Evolutionary conservation across 2,888 invertebrate genomes (phyloP).

Genomic region (Octodonta nipae): DNA sequence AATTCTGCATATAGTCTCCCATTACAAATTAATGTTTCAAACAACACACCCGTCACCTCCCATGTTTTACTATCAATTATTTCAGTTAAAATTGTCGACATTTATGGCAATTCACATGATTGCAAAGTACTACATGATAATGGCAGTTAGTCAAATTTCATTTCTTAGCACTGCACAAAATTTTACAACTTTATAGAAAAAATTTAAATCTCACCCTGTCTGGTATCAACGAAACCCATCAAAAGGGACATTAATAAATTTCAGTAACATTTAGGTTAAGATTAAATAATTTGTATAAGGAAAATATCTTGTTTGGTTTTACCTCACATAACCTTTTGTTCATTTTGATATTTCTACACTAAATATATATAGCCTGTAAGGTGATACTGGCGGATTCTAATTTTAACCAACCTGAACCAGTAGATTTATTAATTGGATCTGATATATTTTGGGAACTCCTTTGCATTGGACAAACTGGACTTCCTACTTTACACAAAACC

Average conservation of each 20-base stretch:
- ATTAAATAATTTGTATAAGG: background rate
- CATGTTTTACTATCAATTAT: background rate
- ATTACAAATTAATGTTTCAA: background rate
- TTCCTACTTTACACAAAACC: constrained; percentile 7
- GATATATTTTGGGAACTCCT: constrained; percentile 4
- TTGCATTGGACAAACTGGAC: constrained; percentile 5
- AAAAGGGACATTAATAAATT: background rate
- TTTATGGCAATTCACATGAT: background rate
- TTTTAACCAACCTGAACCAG: constrained; percentile 4
- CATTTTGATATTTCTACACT: background rate
- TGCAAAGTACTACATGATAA: background rate
- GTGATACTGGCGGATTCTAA: constrained; percentile 5
- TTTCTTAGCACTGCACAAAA: background rate
- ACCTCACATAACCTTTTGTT: background rate
- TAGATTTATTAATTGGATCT: background rate
- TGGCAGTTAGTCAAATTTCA: background rate
- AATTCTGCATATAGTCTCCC: background rate
- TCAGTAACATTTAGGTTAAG: background rate
- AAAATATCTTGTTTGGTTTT: background rate
- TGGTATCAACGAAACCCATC: background rate
- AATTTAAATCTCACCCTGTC: background rate
- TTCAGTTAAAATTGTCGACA: background rate
- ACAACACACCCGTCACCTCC: background rate
- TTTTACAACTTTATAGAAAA: background rate
- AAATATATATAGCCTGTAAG: background rate